phyloP scores from a whole-genome alignment of 2,888 invertebrate species.

The Lasius platythorax region DNA sequence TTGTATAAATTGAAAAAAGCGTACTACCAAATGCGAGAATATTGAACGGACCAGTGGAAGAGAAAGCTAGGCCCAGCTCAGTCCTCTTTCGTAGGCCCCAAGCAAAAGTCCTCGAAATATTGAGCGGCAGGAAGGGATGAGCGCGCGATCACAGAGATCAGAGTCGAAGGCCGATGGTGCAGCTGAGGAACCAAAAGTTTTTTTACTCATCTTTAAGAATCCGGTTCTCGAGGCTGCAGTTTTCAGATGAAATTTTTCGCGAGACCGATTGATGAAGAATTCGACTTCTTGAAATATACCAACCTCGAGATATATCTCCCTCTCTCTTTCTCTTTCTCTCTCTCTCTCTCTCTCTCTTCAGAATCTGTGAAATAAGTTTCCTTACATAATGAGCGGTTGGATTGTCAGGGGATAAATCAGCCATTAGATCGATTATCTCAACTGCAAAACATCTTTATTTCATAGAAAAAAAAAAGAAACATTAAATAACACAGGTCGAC shows the following conservation, averaged over 20 bases:
- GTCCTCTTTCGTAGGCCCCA: conserved; percentile 66
- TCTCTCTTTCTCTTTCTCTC: not conserved
- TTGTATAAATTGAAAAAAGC: conserved; percentile 72
- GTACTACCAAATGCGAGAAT: conserved; percentile 81
- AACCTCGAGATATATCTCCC: not conserved
- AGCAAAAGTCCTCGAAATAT: conserved; percentile 76
- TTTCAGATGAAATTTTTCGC: conserved; percentile 44
- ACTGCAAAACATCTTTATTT: conserved; percentile 72
- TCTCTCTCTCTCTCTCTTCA: not conserved
- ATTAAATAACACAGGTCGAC: conserved; percentile 78
- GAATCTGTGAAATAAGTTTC: not conserved
- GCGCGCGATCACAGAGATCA: conserved; percentile 79
- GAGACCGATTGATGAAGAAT: conserved; percentile 25
- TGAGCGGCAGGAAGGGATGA: conserved; percentile 72
- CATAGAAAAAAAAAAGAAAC: conserved; percentile 71
- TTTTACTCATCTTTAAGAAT: conserved; percentile 45
- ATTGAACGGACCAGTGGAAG: conserved; percentile 85
- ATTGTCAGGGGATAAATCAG: not conserved
- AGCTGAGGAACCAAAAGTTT: conserved; percentile 33
- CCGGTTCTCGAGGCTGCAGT: conserved; percentile 48
- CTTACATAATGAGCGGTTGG: not conserved
- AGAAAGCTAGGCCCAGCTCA: conserved; percentile 79
- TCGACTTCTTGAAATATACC: not conserved
- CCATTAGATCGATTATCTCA: not conserved
- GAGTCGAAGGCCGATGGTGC: conserved; percentile 74